Percentiles rank a stretch among this genome's conserved stretches.
phyloP scores from a whole-genome alignment of 2,113 vertebrate species.

The Apeltes quadracus region DNA sequence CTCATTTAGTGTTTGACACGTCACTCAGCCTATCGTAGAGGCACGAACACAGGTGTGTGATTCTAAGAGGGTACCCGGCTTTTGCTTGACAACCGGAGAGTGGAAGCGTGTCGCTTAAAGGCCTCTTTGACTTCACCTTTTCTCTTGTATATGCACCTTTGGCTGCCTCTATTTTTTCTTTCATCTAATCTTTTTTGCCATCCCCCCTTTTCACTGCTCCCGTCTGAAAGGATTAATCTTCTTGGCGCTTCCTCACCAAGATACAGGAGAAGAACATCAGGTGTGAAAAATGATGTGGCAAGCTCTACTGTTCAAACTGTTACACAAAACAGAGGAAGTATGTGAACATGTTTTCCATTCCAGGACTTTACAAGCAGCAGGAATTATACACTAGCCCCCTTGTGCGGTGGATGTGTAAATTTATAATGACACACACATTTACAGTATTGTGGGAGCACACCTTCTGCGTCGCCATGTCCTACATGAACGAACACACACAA shows the following conservation, averaged over 20 bases:
- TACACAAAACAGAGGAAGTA: constrained; percentile 24
- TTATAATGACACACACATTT: background rate
- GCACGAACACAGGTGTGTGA: constrained; percentile 12
- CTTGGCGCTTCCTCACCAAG: constrained; percentile 20
- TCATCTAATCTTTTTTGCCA: constrained; percentile 8
- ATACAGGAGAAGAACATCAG: constrained; percentile 2
- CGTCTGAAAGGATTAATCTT: constrained; percentile 24
- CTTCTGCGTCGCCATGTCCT: background rate
- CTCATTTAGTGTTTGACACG: constrained; percentile 56
- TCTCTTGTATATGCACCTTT: constrained; percentile 1
- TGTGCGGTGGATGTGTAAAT: constrained; percentile 14
- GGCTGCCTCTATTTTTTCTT: constrained; percentile 4
- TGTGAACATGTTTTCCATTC: constrained; percentile 1
- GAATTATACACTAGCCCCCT: background rate
- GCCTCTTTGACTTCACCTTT: constrained; percentile 5
- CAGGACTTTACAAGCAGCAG: constrained; percentile 6
- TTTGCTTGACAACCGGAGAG: constrained; percentile 19
- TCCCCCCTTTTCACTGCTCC: constrained; percentile 10
- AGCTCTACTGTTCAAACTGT: constrained; percentile 19
- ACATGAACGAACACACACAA: no score
- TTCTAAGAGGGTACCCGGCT: constrained; percentile 7
- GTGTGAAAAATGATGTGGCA: constrained; percentile 16
- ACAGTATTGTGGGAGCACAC: background rate
- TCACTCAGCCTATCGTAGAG: background rate
- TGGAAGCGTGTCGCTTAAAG: constrained; percentile 6